Conservation (phyloP, 2,797 vertebrate genomes). For the Psittacula derbiana region DNA sequence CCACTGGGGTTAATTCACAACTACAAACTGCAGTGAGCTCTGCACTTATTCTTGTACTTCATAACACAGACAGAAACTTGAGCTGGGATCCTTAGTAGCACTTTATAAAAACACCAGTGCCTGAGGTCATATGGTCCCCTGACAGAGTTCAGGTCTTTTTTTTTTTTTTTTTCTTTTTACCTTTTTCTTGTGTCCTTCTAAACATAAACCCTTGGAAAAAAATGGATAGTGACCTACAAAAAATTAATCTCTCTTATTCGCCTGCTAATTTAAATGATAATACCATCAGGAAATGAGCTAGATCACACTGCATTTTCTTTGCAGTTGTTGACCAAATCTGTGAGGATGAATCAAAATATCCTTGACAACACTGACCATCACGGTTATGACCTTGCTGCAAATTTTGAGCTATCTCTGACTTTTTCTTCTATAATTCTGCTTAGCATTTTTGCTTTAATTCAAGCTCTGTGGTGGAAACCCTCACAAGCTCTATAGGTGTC, state of each 20-base stretch:
- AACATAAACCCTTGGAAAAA: background rate
- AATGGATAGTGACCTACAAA: background rate
- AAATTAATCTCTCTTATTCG: background rate
- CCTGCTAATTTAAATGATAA: background rate
- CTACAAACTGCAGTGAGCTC: background rate
- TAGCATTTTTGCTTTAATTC: background rate
- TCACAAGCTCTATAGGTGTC: background rate
- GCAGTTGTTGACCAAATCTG: background rate
- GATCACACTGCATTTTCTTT: background rate
- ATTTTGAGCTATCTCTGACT: background rate
- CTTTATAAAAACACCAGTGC: background rate
- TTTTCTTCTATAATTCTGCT: background rate
- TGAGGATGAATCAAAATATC: background rate
- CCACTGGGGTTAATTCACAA: background rate
- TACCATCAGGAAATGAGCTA: background rate
- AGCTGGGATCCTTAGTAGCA: background rate
- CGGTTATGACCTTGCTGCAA: background rate
- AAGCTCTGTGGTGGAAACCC: background rate
- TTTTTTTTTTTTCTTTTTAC: background rate
- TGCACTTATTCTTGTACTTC: background rate
- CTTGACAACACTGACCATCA: background rate
- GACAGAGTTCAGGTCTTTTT: background rate
- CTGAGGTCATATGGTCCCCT: background rate
- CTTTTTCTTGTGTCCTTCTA: background rate
- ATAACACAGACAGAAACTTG: background rate